phyloP scores from a whole-genome alignment of 2,113 vertebrate genomes.

The Sinocyclocheilus grahami region DNA sequence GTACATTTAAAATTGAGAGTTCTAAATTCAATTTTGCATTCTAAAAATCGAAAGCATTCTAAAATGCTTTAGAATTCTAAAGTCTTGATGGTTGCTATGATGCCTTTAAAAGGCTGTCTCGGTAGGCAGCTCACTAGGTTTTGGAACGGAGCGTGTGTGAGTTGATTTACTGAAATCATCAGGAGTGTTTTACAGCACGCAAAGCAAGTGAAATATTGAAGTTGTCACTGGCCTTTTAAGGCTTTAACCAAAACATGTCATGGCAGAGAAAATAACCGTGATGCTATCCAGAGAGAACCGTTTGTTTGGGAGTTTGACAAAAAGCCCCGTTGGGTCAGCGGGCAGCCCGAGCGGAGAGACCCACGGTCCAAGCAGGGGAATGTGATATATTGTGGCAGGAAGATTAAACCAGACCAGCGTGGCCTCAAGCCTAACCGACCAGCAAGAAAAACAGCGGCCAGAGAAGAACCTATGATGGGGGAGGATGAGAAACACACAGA shows the following conservation, averaged over 20 bases:
- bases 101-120: background rate
- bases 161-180: background rate
- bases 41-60: background rate
- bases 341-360: slow-evolving; percentile 5
- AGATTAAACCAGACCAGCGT: slow-evolving; percentile 74
- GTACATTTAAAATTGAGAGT: too few species aligned
- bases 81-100: background rate
- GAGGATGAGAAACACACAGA: background rate
- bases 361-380: slow-evolving; percentile 32
- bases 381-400: slow-evolving; percentile 59
- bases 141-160: too few species aligned
- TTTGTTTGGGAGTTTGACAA: slow-evolving; percentile 41
- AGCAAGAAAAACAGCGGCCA: slow-evolving; percentile 73
- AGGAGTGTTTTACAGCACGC: background rate
- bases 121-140: too few species aligned
- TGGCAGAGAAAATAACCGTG: background rate
- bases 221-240: slow-evolving; percentile 22
- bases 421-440: slow-evolving; percentile 71
- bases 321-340: slow-evolving; percentile 28
- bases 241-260: slow-evolving; percentile 29
- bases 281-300: slow-evolving; percentile 35
- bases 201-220: slow-evolving; percentile 14
- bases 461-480: slow-evolving; percentile 22
- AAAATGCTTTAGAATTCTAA: background rate
- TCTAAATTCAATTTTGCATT: background rate